Conservation (phyloP, 1,140 invertebrate species). For the Anastrepha ludens region DNA sequence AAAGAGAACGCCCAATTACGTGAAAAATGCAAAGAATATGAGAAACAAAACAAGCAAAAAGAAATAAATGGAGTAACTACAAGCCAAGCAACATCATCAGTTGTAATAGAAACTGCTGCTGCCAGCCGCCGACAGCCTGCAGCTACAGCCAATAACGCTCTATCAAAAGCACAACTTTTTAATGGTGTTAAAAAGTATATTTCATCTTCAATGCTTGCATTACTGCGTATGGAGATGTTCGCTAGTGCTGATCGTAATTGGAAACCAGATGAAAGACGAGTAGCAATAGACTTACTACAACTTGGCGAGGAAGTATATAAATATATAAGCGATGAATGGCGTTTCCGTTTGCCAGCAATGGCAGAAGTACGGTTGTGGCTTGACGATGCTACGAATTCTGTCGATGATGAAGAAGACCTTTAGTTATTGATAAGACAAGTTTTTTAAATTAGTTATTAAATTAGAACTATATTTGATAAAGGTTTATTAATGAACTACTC, state of each 20-base stretch:
- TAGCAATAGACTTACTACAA: conserved; percentile 64
- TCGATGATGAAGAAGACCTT: conserved; percentile 57
- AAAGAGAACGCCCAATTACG: neutral
- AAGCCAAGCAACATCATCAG: conserved; percentile 34
- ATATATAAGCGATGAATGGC: conserved; percentile 69
- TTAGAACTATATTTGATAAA: too few species aligned
- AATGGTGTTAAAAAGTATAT: conserved; percentile 70
- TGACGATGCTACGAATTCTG: conserved; percentile 16
- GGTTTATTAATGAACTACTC: too few species aligned
- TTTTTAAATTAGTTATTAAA: too few species aligned
- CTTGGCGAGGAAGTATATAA: conserved; percentile 66
- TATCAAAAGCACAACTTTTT: conserved; percentile 67
- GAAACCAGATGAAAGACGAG: conserved; percentile 66
- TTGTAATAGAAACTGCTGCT: neutral
- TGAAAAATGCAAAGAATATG: neutral
- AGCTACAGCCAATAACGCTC: neutral
- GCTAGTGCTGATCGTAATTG: conserved; percentile 64
- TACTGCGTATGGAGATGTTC: conserved; percentile 72
- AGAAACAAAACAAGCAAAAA: conserved; percentile 35
- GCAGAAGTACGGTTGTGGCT: conserved; percentile 62
- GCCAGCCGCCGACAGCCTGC: neutral
- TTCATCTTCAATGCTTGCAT: conserved; percentile 64
- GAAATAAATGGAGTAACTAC: neutral
- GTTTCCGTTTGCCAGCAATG: conserved; percentile 66
- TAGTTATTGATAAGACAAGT: neutral